These are phyloP conservation scores for Recurvirostra avosetta DNA, from an alignment of 2,113 vertebrate species.

Conservation along the genomic window DNA sequence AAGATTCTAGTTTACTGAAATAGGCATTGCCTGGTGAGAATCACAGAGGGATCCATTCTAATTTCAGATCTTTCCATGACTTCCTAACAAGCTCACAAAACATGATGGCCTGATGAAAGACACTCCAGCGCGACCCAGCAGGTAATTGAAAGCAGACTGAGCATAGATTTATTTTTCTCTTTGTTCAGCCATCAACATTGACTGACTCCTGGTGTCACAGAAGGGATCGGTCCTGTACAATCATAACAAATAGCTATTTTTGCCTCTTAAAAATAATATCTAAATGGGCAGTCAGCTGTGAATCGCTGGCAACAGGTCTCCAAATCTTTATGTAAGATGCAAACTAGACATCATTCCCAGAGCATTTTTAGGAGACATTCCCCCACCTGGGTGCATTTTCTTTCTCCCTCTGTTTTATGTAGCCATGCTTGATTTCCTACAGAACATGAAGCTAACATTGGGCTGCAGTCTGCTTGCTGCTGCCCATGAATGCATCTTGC, in stretches of 20 bases:
- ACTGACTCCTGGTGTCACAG: neutral
- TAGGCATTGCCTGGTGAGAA: neutral
- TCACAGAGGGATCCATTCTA: neutral
- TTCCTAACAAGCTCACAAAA: neutral
- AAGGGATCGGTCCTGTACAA: neutral
- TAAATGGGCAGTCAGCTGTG: neutral
- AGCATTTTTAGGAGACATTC: neutral
- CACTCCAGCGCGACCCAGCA: neutral
- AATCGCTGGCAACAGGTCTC: neutral
- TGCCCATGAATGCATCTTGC: neutral
- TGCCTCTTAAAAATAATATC: neutral
- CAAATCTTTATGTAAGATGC: neutral
- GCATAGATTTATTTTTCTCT: neutral
- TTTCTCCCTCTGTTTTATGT: neutral
- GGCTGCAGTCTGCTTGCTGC: neutral
- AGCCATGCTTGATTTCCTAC: neutral
- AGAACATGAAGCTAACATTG: neutral
- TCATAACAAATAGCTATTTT: neutral
- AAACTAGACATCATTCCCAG: neutral
- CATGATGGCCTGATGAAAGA: neutral
- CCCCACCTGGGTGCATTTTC: neutral
- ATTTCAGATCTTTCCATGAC: neutral
- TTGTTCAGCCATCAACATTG: neutral
- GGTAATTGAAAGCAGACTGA: neutral
- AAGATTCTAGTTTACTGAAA: neutral